Base-by-base conservation (phyloP, 1,140 invertebrate genomes). In the Stegodyphus dumicola region DNA sequence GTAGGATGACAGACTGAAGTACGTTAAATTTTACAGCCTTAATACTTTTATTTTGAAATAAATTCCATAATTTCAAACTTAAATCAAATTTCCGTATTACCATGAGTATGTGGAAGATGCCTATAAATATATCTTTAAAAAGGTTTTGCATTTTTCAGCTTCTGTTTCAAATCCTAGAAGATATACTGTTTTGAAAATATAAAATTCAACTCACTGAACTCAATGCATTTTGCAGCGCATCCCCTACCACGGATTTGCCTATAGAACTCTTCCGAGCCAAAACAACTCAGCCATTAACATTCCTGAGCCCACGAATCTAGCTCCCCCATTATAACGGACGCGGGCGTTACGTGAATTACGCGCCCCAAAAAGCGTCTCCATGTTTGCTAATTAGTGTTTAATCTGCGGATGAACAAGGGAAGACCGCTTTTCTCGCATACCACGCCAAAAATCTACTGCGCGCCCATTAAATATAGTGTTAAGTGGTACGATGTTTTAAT, bases 331-430 rank as follows among this genome's bases (percentile, higher is more conserved):
- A 9, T 33, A 17, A 56, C 67, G 67, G 67, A 56, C 6, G 69
- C 17, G 56, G 53, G 48, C 65, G 66, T n/a, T 11, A 18, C 67
- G 48, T 81, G 69, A 81, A 73, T 81, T 81, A 73, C 78, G 78
- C 13, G 49, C 53, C 77, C 49, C 67, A 71, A 81, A 73, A 73
- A 73, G 67, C 18, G 13, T 49, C 33, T 33, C 54, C 49, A 51
- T 65, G 18, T 54, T 66, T 78, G 49, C 78, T 81, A 81, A 81
- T 81, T 81, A 81, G 78, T 81, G 78, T 81, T 81, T 81, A 81
- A 81, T 81, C 69, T 73, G 78, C 54, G 67, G 54, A 81, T 81
- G 73, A 81, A 81, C 78, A 81, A 81, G 78, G 67, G 17, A 17
- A 60, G 9, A 2, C 56, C 9, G 56, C 56, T 60, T 9, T 51